Evolutionary conservation across 2,797 vertebrate genomes (phyloP), one percentile per base, ranked within the genome.

Genomic region (Myripristis murdjan): DNA sequence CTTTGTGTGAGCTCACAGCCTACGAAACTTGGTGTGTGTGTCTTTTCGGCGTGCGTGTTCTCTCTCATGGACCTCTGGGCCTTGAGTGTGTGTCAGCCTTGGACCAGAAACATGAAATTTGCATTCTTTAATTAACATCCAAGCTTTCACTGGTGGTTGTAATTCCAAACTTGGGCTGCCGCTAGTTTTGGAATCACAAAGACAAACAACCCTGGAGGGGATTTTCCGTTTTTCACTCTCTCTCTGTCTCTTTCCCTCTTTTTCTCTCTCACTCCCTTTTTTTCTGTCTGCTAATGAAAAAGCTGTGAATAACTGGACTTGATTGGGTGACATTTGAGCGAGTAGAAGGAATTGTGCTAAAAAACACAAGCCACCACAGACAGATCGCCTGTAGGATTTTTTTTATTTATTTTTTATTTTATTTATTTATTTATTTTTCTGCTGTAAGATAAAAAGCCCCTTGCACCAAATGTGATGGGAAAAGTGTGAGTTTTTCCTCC

Each of bases 121-220:
- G 89, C 93, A 94, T 94, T 92, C 91, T 91, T 90, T 93, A 93
- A 94, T 94, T 94, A 93, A 90, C 87, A 91, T 84, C 90, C 82
- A 77, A 91, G 83, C 85, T 74, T 87, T 90, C 90, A 87, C 82
- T 89, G 84, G 86, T 90, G 82, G 90, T 91, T 92, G 86, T 86
- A 89, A 86, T 90, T 91, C 85, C 26, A 18, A 89, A 86, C 75
- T 87, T 69, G 64, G 81, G 73, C 79, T 65, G 76, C 78, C 2
- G 61, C 85, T 85, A 70, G 60, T 89, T 91, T 88, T 86, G 80
- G 73, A 89, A 87, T 84, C 87, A 86, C 84, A 91, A 89, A 92
- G 80, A 79, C 75, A 86, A 89, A 88, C 78, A 88, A 83, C 59
- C 73, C 89, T 87, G 68, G 44, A 87, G 88, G 89, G 82, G 73